These are phyloP conservation scores for Phalacrocorax aristotelis DNA, from an alignment of 2,113 vertebrate genomes.

Conservation along the genomic window DNA sequence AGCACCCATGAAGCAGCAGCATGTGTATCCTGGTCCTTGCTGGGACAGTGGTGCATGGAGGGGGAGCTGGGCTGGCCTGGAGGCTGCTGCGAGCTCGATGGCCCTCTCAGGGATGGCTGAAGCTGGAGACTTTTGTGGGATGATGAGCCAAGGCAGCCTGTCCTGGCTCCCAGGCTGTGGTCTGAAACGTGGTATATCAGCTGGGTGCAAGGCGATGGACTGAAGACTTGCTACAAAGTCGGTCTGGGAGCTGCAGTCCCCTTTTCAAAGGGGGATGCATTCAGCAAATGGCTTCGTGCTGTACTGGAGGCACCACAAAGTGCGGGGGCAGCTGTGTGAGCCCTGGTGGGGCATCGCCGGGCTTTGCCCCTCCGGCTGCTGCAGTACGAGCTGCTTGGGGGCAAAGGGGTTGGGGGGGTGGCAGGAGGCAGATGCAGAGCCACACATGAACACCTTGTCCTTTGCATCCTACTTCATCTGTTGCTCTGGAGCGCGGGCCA, in stretches of 20 bases:
- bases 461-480: neutral
- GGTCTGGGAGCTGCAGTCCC: neutral
- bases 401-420: too few species aligned
- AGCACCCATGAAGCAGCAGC: neutral
- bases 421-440: neutral
- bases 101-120: neutral
- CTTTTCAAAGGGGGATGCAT: neutral
- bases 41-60: neutral
- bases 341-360: neutral
- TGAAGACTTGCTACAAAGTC: neutral
- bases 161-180: neutral
- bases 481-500: neutral
- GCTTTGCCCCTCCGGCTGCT: neutral
- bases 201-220: neutral
- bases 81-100: neutral
- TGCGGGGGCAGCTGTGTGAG: neutral
- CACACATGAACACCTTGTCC: neutral
- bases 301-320: neutral
- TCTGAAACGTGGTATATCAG: too few species aligned
- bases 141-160: neutral
- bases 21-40: fast-evolving
- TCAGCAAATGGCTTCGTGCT: neutral
- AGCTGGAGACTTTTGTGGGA: too few species aligned
- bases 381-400: fast-evolving
- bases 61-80: neutral